These are phyloP conservation scores for Neostethus bicornis DNA, from an alignment of 2,797 vertebrate species.

Conservation along the genomic window DNA sequence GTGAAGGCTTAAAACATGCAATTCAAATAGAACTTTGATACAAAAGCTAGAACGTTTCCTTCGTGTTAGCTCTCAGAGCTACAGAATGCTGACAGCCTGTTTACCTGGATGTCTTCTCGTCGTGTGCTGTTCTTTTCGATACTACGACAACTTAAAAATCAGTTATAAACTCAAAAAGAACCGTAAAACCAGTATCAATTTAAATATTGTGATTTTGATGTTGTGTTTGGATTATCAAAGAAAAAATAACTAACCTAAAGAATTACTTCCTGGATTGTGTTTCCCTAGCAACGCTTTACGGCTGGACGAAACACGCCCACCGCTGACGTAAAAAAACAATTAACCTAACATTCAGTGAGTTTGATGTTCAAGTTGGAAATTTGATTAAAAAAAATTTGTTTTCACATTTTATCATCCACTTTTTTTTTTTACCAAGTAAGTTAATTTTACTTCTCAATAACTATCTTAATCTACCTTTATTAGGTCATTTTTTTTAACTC, in stretches of 20 bases:
- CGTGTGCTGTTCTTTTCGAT: not conserved
- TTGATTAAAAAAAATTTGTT: not conserved
- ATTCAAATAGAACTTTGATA: not conserved
- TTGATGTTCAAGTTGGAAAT: rapidly evolving
- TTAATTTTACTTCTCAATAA: no score
- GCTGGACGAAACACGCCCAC: constrained; percentile 46
- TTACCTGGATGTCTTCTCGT: constrained; percentile 47
- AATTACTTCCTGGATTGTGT: constrained; percentile 77
- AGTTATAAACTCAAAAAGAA: not conserved
- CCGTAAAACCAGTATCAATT: no score
- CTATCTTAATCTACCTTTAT: no score
- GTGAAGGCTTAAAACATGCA: not conserved
- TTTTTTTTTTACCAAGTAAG: not conserved
- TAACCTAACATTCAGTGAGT: not conserved
- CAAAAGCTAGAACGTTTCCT: constrained; percentile 7
- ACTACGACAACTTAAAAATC: not conserved
- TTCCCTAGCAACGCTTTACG: constrained; percentile 82
- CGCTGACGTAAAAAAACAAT: constrained; percentile 62
- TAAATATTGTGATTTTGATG: no score
- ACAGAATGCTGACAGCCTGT: not conserved
- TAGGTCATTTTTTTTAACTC: no score
- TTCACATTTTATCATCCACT: not conserved
- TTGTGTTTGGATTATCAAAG: constrained; percentile 42
- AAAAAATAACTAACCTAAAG: constrained; percentile 33
- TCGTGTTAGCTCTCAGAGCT: constrained; percentile 22